Evolutionary conservation across 2,888 invertebrate species (phyloP), one percentile per base, ranked within the genome.

Genomic region (Darwinula stevensoni): DNA sequence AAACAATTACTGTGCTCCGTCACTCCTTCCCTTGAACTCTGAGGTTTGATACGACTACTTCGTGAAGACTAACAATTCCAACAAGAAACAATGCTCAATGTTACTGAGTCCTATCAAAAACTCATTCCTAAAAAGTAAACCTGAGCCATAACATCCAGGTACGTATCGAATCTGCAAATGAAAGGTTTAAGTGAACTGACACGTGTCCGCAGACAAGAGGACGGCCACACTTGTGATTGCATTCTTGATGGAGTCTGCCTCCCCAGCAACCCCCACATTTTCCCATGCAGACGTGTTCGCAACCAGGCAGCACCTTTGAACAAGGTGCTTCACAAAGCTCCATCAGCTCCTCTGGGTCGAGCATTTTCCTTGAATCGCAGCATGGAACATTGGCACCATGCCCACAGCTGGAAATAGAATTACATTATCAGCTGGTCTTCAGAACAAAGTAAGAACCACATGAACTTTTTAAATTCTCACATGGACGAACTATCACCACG

Each of bases 161-260:
- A n/a, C n/a, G n/a, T n/a, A n/a, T n/a, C n/a, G n/a, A n/a, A n/a
- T n/a, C n/a, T n/a, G n/a, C n/a, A n/a, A n/a, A n/a, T n/a, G n/a
- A n/a, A n/a, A n/a, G n/a, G n/a, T n/a, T n/a, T n/a, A n/a, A n/a
- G n/a, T n/a, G n/a, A n/a, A n/a, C n/a, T n/a, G n/a, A n/a, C 17
- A 37, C 36, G 35, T 50, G 49, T 4, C 47, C 49, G 37, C 50
- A 50, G 4, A 52, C 43, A 3, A 53, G 42, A 4, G 37, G 35
- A 6, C 47, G 40, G 3, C 36, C 35, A 36, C 55, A 55, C 3
- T 31, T 33, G n/a, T 42, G 34, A 6, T 22, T 36, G 36, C 53
- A 53, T 3, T 39, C 35, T 9, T 38, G 31, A 36, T 54, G 54
- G 3, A 54, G 35, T 4, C 48, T 42, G 13, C 52, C 51, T 22